These are phyloP conservation scores for Eciton burchellii DNA, from an alignment of 1,140 invertebrate genomes.

Conservation along the genomic window DNA sequence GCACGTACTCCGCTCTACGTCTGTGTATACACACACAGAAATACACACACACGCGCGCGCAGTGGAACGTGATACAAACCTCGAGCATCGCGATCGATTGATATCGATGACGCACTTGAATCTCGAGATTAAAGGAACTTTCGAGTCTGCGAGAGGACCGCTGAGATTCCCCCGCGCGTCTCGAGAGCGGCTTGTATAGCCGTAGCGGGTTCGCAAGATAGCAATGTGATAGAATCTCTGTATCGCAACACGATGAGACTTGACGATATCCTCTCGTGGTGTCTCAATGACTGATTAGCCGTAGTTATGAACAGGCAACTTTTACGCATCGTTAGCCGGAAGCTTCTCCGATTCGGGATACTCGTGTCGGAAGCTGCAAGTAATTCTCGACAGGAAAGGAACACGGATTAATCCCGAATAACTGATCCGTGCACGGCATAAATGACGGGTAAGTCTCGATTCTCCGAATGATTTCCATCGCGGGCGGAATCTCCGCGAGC, in stretches of 20 bases:
- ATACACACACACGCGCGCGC: neutral
- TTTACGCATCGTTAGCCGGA: neutral
- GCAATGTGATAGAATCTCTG: too few species aligned
- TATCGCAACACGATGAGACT: neutral
- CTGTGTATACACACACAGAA: neutral
- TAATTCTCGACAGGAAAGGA: neutral
- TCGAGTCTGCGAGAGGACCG: slow-evolving; percentile 44
- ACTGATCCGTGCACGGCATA: too few species aligned
- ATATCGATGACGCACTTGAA: slow-evolving; percentile 61
- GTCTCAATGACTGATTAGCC: neutral
- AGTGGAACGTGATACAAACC: slow-evolving; percentile 53
- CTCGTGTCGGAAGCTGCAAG: neutral
- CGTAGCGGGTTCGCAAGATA: slow-evolving; percentile 23
- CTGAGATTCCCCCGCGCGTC: slow-evolving; percentile 40
- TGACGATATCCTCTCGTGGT: neutral
- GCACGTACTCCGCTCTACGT: slow-evolving; percentile 6
- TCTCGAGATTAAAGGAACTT: slow-evolving; percentile 48
- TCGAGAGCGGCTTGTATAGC: slow-evolving; percentile 28
- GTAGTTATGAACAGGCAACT: slow-evolving; percentile 10
- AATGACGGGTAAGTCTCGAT: too few species aligned
- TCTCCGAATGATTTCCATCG: neutral
- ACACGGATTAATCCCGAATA: slow-evolving; percentile 6
- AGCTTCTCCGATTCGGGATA: too few species aligned
- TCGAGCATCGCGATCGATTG: slow-evolving; percentile 48
- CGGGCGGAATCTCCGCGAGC: neutral